Percentiles rank a stretch among this genome's conserved stretches.
Evolutionary conservation across 2,113 vertebrate species (phyloP).

Genomic region (Heteronetta atricapilla): DNA sequence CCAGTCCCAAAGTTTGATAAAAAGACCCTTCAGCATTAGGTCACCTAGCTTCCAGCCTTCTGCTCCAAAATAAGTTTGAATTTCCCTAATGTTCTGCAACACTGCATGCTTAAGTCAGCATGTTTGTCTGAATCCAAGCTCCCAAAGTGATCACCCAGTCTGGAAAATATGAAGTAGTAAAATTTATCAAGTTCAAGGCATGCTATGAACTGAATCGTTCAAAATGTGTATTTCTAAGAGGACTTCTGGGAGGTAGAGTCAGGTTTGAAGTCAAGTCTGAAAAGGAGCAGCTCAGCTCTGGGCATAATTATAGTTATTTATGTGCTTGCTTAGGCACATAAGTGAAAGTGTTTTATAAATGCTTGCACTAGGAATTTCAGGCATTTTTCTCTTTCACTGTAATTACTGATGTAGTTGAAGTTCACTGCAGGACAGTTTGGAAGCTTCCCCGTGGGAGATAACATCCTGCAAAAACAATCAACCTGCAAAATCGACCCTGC

Average conservation of each 20-base stretch:
- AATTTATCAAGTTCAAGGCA: background rate
- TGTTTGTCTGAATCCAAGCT: background rate
- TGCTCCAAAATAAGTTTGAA: background rate
- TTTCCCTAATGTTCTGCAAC: background rate
- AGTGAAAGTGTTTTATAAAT: background rate
- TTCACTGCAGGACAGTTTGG: background rate
- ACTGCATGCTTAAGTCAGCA: background rate
- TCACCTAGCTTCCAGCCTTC: background rate
- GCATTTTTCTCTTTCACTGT: background rate
- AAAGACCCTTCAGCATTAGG: background rate
- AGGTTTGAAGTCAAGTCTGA: background rate
- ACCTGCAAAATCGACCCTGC: background rate
- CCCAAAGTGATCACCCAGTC: background rate
- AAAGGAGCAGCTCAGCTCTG: background rate
- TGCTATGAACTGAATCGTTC: background rate
- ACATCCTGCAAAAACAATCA: background rate
- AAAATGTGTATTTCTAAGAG: background rate
- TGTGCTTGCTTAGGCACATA: background rate
- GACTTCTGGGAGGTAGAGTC: background rate
- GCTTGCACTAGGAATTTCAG: background rate
- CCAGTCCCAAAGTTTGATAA: background rate
- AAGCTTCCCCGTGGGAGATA: background rate
- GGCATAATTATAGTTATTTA: too few species aligned
- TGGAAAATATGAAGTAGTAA: background rate
- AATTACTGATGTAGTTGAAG: background rate